Conservation (phyloP, 2,888 invertebrate genomes). For the Meiosimyza decipiens region DNA sequence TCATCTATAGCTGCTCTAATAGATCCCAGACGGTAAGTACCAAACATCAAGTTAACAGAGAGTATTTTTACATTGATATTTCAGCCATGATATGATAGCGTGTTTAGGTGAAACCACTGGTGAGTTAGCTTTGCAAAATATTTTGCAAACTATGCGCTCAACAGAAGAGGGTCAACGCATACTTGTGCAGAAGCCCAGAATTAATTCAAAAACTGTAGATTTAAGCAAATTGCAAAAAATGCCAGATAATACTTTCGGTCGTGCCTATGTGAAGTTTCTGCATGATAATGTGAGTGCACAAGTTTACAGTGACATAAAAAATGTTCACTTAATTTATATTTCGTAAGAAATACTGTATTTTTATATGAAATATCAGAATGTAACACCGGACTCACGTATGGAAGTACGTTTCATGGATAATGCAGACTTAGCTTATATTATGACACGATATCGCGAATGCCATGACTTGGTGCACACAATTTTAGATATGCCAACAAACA, state of each 20-base stretch:
- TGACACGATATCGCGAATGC: conserved; percentile 96
- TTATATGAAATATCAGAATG: conserved; percentile 68
- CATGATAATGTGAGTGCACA: conserved; percentile 72
- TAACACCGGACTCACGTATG: conserved; percentile 91
- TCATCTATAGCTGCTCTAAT: conserved; percentile 86
- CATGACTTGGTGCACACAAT: conserved; percentile 95
- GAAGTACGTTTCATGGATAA: conserved; percentile 93
- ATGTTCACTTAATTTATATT: not conserved
- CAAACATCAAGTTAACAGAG: not conserved
- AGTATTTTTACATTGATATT: not conserved
- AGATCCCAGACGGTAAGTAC: conserved; percentile 75
- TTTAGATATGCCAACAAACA: conserved; percentile 92
- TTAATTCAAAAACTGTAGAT: conserved; percentile 85
- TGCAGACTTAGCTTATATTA: conserved; percentile 89
- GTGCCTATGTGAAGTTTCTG: conserved; percentile 86
- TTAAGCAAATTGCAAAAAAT: conserved; percentile 76
- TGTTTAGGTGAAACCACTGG: conserved; percentile 94
- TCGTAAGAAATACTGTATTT: not conserved
- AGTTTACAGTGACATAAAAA: not conserved
- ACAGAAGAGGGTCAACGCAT: conserved; percentile 84
- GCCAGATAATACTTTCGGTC: conserved; percentile 86
- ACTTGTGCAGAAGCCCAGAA: conserved; percentile 82
- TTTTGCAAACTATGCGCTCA: conserved; percentile 79
- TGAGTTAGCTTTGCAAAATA: conserved; percentile 75
- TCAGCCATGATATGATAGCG: conserved; percentile 90